phyloP scores from a whole-genome alignment of 2,888 invertebrate species.

The Acanthacorydalis orientalis region DNA sequence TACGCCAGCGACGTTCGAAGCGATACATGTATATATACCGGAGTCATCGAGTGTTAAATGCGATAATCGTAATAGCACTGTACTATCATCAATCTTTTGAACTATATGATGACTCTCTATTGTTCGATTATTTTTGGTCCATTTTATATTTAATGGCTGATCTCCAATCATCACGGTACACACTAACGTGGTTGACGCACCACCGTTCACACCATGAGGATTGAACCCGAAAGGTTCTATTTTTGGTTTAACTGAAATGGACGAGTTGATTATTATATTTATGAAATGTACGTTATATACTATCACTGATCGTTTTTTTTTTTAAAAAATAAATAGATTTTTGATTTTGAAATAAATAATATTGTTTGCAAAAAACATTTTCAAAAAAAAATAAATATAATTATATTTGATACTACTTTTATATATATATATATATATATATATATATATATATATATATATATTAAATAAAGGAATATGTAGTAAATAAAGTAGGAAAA shows the following conservation, averaged over 20 bases:
- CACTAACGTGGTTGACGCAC: conserved; percentile 31
- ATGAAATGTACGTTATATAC: neutral
- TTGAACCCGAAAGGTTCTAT: conserved; percentile 35
- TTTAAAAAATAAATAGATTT: too few species aligned
- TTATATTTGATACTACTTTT: too few species aligned
- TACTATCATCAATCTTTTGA: conserved; percentile 30
- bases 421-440: too few species aligned
- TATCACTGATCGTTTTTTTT: neutral
- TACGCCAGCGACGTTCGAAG: conserved; percentile 37
- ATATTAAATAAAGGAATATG: too few species aligned
- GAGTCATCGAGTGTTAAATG: conserved; percentile 26
- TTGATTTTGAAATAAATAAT: too few species aligned
- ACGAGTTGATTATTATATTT: too few species aligned
- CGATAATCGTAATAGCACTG: conserved; percentile 28
- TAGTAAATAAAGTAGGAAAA: neutral
- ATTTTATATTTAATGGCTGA: conserved; percentile 42
- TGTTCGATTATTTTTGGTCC: conserved; percentile 30
- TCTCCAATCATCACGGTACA: conserved; percentile 44
- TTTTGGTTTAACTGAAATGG: conserved; percentile 27
- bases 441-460: too few species aligned
- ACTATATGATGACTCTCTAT: conserved; percentile 11
- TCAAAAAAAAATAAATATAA: too few species aligned
- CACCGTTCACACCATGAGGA: conserved; percentile 30
- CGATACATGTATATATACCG: conserved; percentile 40
- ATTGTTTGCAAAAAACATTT: too few species aligned